A percentile compares a stretch with the other conserved stretches of the same genome.
Conservation (phyloP, 2,113 vertebrate species). For the Zonotrichia leucophrys region DNA sequence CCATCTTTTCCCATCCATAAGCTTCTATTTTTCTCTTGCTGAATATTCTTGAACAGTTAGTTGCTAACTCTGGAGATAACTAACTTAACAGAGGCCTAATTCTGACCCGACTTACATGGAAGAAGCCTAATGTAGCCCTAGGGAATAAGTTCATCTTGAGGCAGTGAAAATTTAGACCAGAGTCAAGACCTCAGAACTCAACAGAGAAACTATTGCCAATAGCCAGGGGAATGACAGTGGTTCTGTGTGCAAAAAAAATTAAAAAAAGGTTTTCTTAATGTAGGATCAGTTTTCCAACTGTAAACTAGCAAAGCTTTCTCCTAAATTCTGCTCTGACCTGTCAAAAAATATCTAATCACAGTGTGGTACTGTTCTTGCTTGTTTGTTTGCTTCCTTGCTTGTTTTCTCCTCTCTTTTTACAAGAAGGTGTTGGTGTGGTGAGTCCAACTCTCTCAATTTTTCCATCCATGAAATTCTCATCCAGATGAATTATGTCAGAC, state of each 20-base stretch:
- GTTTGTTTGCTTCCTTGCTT: not conserved
- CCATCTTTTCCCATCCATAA: not conserved
- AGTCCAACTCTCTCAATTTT: not conserved
- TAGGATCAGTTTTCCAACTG: not conserved
- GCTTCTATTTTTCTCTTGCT: not conserved
- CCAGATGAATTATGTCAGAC: not conserved
- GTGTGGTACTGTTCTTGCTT: not conserved
- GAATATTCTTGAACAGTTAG: not conserved
- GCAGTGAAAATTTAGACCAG: constrained; percentile 23
- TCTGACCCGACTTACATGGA: constrained; percentile 22
- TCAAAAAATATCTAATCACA: not conserved
- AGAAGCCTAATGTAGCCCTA: not conserved
- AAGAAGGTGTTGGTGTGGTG: not conserved
- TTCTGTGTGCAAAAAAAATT: not conserved
- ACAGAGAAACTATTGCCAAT: not conserved
- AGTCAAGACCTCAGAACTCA: not conserved
- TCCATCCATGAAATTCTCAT: not conserved
- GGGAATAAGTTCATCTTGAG: not conserved
- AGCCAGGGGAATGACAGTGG: not conserved
- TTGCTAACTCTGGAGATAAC: not conserved
- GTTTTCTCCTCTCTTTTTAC: not conserved
- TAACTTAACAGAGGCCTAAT: not conserved
- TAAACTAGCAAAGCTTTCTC: not conserved
- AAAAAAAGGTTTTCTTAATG: not conserved
- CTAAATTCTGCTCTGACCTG: not conserved